Conservation (phyloP, 2,113 vertebrate species). For the Tonatia bakeri region DNA sequence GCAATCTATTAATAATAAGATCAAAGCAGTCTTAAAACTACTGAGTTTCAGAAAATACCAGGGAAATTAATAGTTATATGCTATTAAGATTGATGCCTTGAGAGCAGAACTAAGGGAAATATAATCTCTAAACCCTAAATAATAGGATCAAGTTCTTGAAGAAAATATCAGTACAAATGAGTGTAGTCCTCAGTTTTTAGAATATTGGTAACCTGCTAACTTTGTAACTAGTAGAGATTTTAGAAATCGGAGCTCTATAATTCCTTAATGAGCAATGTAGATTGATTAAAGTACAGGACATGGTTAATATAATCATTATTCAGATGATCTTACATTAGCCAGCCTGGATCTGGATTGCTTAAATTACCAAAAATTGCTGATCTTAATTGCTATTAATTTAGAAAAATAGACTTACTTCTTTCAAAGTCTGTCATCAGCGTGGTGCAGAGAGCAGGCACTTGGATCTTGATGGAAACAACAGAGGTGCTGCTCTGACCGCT, state of each 20-base stretch:
- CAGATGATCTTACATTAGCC: constrained; percentile 3
- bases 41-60: neutral
- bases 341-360: neutral
- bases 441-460: neutral
- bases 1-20: neutral
- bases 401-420: neutral
- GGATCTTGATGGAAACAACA: neutral
- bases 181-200: neutral
- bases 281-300: neutral
- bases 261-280: neutral
- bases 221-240: neutral
- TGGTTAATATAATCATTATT: constrained; percentile 12
- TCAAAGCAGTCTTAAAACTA: neutral
- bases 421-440: neutral
- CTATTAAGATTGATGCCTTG: neutral
- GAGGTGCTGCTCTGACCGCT: neutral
- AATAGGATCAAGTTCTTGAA: neutral
- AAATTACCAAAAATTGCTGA: neutral
- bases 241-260: neutral
- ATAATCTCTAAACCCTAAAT: neutral
- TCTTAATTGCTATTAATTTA: neutral
- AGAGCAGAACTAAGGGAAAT: neutral
- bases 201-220: neutral
- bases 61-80: neutral
- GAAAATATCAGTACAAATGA: neutral